Conservation (phyloP, 2,113 vertebrate species). For the Telmatochromis brachygnathus region DNA sequence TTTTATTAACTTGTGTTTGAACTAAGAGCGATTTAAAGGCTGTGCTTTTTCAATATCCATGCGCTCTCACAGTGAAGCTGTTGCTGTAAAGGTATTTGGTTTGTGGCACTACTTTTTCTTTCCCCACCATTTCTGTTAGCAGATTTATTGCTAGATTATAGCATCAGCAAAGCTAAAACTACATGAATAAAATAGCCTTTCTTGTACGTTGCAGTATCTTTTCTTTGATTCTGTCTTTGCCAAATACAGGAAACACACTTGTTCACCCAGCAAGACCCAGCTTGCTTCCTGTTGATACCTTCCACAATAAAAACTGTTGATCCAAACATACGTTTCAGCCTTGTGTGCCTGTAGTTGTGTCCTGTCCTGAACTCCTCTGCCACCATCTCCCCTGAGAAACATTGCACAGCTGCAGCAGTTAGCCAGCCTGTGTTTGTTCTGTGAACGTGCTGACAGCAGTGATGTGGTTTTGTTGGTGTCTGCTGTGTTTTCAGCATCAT, state of each 20-base stretch:
- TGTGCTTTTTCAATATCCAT: background rate
- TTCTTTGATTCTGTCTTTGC: background rate
- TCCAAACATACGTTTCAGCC: background rate
- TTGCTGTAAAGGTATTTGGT: background rate
- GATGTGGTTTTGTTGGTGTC: background rate
- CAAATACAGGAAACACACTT: background rate
- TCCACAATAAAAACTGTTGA: background rate
- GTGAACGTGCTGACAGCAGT: background rate
- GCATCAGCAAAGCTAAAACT: background rate
- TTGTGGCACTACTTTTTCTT: background rate
- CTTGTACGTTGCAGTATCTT: background rate
- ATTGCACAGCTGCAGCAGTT: background rate
- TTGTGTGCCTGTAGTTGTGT: background rate
- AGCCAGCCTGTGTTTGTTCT: background rate
- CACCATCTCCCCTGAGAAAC: background rate
- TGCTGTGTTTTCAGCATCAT: background rate
- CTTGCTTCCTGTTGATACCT: background rate
- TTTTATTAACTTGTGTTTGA: background rate
- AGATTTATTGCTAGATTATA: background rate
- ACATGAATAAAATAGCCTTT: rapidly evolving
- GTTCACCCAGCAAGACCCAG: background rate
- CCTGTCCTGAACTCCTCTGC: background rate
- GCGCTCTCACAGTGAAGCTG: background rate
- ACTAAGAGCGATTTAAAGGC: background rate
- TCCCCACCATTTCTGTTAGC: background rate